Evolutionary conservation across 2,113 vertebrate genomes (phyloP).

Genomic region (Datnioides undecimradiatus): DNA sequence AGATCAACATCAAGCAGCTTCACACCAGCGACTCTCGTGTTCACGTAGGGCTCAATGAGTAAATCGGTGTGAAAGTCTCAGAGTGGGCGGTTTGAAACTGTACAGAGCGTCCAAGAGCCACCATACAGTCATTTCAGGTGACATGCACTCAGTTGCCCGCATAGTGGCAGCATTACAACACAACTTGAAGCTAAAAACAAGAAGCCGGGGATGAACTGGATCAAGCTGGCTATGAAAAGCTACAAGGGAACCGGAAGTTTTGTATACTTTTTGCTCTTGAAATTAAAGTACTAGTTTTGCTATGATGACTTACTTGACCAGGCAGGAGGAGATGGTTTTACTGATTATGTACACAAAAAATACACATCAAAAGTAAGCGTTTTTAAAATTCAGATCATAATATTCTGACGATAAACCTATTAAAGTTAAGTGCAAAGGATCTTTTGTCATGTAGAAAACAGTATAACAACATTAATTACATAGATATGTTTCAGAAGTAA

Average conservation of each 20-base stretch:
- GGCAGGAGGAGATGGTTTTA: too few relatives aligned
- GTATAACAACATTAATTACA: too few relatives aligned
- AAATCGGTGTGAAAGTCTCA: background rate
- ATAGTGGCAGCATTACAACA: constrained; percentile 66
- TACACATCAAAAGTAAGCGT: too few relatives aligned
- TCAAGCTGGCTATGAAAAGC: constrained; percentile 9
- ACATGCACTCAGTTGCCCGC: constrained; percentile 52
- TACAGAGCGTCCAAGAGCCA: background rate
- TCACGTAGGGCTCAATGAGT: background rate
- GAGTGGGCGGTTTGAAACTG: background rate
- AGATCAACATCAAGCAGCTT: background rate
- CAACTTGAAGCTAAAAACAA: constrained; percentile 63
- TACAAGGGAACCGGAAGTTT: constrained; percentile 20
- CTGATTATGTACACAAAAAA: background rate
- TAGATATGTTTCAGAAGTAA: too few relatives aligned
- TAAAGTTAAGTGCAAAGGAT: too few relatives aligned
- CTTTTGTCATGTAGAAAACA: too few relatives aligned
- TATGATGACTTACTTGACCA: too few relatives aligned
- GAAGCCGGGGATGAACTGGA: constrained; percentile 50
- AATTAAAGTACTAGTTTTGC: constrained; percentile 34
- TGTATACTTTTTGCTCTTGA: background rate
- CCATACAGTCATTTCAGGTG: constrained; percentile 32
- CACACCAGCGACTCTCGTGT: background rate
- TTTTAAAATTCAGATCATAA: too few relatives aligned
- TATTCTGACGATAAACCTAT: too few relatives aligned